Evolutionary conservation across 2,113 vertebrate genomes (phyloP), one percentile per base, ranked within the genome.

Genomic region (Rostratula benghalensis): DNA sequence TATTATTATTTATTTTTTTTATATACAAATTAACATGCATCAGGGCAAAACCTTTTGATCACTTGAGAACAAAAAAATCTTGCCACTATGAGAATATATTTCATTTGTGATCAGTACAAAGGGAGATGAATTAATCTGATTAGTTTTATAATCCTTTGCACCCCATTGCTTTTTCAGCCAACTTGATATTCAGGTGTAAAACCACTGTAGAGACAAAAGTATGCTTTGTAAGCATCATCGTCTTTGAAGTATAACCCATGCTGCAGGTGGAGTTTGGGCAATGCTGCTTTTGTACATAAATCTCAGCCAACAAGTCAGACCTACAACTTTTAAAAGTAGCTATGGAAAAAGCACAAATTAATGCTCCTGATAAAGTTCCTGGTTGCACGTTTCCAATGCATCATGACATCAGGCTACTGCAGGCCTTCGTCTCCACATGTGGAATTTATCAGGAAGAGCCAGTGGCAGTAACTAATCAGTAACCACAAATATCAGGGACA

Each of bases 401-500:
- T 65, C 45, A 56, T 0, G 0, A 67, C 48, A 84, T 89, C 43
- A 73, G 54, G 46, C 67, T 85, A 80, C 93, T 70, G 74, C 78
- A 83, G 77, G 74, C 67, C 70, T 76, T 73, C 0, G 0, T 50
- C 41, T 94, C 54, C 63, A 88, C 31, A 10, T 10, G 45, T 74
- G 78, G 84, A 95, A 91, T 94, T 96, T 91, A 93, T 93, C 91
- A 94, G 74, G 56, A 92, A 70, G 54, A 92, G 61, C 70, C 86
- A 79, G 81, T 82, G 69, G 80, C 80, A 94, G 90, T 64, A 69
- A 84, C 90, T 93, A 89, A 96, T 97, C 94, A 94, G 94, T 93
- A 96, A 93, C 89, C 81, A 89, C 96, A 96, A 95, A 84, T 92
- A 96, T 9, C 83, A 96, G 83, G 89, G 91, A 93, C 89, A 92